Base-by-base conservation (phyloP, 2,888 invertebrate genomes). In the Dicyrtoma fusca region DNA sequence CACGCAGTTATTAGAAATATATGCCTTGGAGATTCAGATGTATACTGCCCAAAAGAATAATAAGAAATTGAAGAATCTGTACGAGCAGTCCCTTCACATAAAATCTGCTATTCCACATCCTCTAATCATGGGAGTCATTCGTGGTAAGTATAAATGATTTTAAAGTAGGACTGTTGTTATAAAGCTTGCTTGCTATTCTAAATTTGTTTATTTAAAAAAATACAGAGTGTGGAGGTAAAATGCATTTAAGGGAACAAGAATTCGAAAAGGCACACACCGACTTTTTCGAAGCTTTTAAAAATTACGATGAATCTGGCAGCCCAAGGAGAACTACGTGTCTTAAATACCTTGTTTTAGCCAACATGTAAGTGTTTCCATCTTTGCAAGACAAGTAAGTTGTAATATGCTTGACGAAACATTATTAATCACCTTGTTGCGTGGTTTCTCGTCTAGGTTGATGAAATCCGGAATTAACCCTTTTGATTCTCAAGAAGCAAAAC, bases 51-150 rank as follows among this genome's bases (percentile, higher is more conserved):
- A 98, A 87, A 99, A 99, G 84, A 99, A 99, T 84, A 99, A 99
- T 84, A 99, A 99, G 84, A 96, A 97, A 84, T 84, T 97, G 47
- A 95, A 95, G 85, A 92, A 94, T 0, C 86, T 99, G 14, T 99
- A 99, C 82, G 98, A 99, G 84, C 97, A 98, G 83, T 97, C 97
- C 0, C 87, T 99, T 77, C 96, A 97, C 84, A 98, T 99, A 81
- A 99, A 99, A 84, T 97, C 97, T 51, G 99, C 98, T 65, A 99
- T 99, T 83, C 98, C 99, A n/a, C 99, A 99, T 89, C 99, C 99
- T 2, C 87, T 99, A 42, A 99, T 99, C 81, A 97, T 99, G 97
- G 98, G 98, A 14, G 97, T 99, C 44, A 99, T 99, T 75, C 88
- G 97, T 89, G 94, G 93, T 93, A 84, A 83, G 66, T 49, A 34